These are phyloP conservation scores for Ceratosolen solmsi DNA, from an alignment of 1,140 invertebrate genomes.

Conservation along the genomic window DNA sequence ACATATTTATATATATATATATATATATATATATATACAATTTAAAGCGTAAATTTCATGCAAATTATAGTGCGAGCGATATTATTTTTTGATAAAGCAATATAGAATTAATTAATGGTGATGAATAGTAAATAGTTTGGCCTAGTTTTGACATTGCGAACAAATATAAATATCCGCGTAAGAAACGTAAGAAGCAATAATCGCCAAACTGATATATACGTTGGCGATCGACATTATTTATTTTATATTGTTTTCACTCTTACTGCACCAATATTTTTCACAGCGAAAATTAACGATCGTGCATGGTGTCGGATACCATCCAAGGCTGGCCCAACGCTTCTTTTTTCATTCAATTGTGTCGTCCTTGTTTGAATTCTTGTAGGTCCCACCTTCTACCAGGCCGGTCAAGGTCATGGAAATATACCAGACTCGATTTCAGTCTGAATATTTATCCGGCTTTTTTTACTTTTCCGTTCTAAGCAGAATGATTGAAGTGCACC, in stretches of 20 bases:
- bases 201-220: not conserved
- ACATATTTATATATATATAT: too few species aligned
- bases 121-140: too few species aligned
- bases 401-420: constrained; percentile 27
- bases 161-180: too few species aligned
- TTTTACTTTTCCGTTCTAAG: not conserved
- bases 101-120: too few species aligned
- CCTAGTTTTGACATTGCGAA: too few species aligned
- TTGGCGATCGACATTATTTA: not conserved
- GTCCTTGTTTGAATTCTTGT: constrained; percentile 25
- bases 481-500: too few species aligned
- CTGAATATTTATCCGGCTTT: not conserved
- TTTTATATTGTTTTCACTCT: not conserved
- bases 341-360: not conserved
- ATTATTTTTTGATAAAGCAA: too few species aligned
- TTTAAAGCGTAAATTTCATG: too few species aligned
- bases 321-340: constrained; percentile 16
- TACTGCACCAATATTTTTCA: not conserved
- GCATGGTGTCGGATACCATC: not conserved
- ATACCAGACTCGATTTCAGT: not conserved
- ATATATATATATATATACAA: too few species aligned
- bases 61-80: too few species aligned
- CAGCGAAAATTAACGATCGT: not conserved
- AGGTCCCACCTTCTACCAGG: constrained; percentile 2
- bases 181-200: not conserved